phyloP scores from a whole-genome alignment of 2,113 vertebrate genomes.

The Pavo muticus region DNA sequence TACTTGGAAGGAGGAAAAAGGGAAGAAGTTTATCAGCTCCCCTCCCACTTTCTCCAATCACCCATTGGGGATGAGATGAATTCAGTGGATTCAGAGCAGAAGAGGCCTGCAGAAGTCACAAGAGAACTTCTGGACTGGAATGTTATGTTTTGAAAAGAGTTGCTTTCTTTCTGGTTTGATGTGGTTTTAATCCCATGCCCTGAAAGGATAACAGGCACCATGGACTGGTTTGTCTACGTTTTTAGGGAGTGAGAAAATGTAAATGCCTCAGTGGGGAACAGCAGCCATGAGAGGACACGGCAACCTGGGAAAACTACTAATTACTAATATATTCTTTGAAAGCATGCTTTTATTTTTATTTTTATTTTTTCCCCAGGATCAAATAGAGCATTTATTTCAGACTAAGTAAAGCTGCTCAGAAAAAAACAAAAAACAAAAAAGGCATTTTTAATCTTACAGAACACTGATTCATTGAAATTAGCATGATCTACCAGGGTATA shows the following conservation, averaged over 20 bases:
- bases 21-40: background rate
- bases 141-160: background rate
- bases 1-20: background rate
- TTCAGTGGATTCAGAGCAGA: background rate
- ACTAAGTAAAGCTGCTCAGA: background rate
- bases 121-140: background rate
- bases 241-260: slow-evolving; percentile 53
- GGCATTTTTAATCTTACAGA: background rate
- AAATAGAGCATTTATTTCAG: background rate
- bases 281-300: background rate
- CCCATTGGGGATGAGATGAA: background rate
- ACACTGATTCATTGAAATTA: background rate
- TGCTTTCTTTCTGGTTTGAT: background rate
- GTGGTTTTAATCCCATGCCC: slow-evolving; percentile 29
- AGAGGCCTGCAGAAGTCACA: background rate
- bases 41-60: background rate
- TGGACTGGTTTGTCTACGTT: slow-evolving; percentile 24
- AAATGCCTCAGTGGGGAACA: background rate
- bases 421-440: background rate
- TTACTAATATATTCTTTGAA: slow-evolving; percentile 12
- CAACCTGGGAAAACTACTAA: slow-evolving; percentile 10
- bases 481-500: background rate
- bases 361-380: background rate
- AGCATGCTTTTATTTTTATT: background rate
- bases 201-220: background rate